Evolutionary conservation across 2,797 vertebrate genomes (phyloP), one percentile per base, ranked within the genome.

Genomic region (Diplodus puntazzo): DNA sequence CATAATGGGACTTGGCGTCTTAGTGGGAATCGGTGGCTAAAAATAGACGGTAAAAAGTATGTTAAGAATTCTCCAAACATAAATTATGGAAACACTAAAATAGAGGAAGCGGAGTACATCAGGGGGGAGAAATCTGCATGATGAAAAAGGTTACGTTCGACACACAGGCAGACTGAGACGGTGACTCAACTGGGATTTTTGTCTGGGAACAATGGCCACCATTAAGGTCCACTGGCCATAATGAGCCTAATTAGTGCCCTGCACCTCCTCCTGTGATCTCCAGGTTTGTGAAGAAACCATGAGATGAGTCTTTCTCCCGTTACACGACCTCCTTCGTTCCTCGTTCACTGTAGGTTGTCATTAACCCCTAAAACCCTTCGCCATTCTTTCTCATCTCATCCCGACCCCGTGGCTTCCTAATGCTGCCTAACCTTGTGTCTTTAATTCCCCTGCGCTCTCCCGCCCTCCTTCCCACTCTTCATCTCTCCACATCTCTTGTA

Each of bases 191-290:
- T 27, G 57, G 53, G 43, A 71, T 69, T 79, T 74, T 39, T 10
- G 53, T 49, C 34, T 54, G 58, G 73, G 80, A 73, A 86, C 87
- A 91, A 89, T 68, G 70, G 77, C 55, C 6, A 68, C 82, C 78
- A 86, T 94, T 91, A 87, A 34, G 83, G 55, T 82, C 78, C 79
- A 89, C 65, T 93, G 88, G 83, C 80, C 69, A 10, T 91, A 93
- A 93, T 86, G 89, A 92, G 85, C 58, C 68, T 89, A 90, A 95
- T 94, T 86, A 94, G 84, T 86, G 88, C 45, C 77, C 77, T 71
- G 80, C 85, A 78, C 75, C 87, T 77, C 92, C 83, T 71, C 30
- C 88, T 92, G 73, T 90, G 89, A 92, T 89, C 87, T 75, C 67
- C 20, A 71, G 79, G 84, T 73, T 75, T 89, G 86, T 71, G 78